These are phyloP conservation scores for Molossus alvarezi DNA, from an alignment of 2,797 vertebrate species.

Conservation along the genomic window DNA sequence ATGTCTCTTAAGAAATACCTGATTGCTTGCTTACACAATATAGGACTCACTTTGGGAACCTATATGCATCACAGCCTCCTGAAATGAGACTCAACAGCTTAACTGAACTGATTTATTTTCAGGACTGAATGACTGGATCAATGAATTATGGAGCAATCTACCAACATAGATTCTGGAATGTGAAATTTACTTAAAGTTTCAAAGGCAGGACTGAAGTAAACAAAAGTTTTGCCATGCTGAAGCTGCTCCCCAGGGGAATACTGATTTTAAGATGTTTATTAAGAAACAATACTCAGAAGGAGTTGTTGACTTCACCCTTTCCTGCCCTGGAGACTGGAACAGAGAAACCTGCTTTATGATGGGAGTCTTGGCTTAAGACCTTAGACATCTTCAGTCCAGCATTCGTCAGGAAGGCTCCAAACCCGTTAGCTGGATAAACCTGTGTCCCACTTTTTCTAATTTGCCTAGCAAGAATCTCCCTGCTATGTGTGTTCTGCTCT, in stretches of 20 bases:
- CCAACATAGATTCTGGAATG: no score
- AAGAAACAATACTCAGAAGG: neutral
- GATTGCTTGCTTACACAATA: no score
- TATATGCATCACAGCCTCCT: rapidly evolving
- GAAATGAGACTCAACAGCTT: neutral
- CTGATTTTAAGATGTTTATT: neutral
- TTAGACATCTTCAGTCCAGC: no score
- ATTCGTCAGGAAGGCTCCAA: no score
- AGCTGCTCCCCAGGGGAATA: neutral
- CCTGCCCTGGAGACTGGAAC: neutral
- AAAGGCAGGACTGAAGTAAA: neutral
- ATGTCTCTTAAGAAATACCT: no score
- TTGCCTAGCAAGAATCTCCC: neutral
- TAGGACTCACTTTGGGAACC: no score
- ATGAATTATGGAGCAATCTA: no score
- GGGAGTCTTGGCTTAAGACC: no score
- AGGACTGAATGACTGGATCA: no score
- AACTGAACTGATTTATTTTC: neutral
- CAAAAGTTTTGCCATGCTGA: neutral
- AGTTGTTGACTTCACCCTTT: neutral
- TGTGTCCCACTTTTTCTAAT: no score
- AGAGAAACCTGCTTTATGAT: no score
- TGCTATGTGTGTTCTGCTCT: neutral
- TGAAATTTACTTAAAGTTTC: no score
- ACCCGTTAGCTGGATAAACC: rapidly evolving